Evolutionary conservation across 30 jellyfish, hydroid and myxozoan genomes (phyloP), one percentile per base, ranked within the genome.

Genomic region (Pelagia noctiluca): DNA sequence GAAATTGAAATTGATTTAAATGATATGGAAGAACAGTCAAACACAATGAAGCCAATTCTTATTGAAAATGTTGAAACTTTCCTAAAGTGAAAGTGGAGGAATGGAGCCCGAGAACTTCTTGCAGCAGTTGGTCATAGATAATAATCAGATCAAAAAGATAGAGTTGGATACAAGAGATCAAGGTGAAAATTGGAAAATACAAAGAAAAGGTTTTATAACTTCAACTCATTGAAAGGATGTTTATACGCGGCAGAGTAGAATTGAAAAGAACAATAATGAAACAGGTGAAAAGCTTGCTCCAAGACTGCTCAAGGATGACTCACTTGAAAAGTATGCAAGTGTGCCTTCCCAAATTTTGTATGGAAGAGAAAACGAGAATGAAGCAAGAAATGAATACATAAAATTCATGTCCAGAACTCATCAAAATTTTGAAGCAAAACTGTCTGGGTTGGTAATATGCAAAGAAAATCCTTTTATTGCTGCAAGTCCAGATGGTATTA

Each of bases 301-400:
- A 26, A 25, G 48, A 65, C 32, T 65, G 60, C 78, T 65, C 28
- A 52, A 32, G 78, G 32, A 65, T 23, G 78, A 31, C 53, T 65
- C 53, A 65, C 8, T 65, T 50, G 78, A 65, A 16, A 65, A 1
- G 32, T 65, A 65, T 65, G 32, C 10, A 50, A 65, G 32, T 50
- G 53, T 65, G 28, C 78, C 78, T 65, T 50, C 35, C 53, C 78
- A 65, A 12, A 65, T 65, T 32, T 50, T 11, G 48, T 65, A 65
- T 65, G 78, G 78, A 50, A 65, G 78, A 65, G 32, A 50, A 50
- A 65, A 65, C 11, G 78, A 65, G 23, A 1, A 65, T 65, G 78
- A 65, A 28, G 78, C 78, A 21, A 65, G 53, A 38, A 28, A 65
- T 18, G 78, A 65, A 65, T 65, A 65, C 32, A 25, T 1, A 25